These are phyloP conservation scores for Micrasema minimum DNA, from an alignment of 1,140 invertebrate species.

Conservation along the genomic window DNA sequence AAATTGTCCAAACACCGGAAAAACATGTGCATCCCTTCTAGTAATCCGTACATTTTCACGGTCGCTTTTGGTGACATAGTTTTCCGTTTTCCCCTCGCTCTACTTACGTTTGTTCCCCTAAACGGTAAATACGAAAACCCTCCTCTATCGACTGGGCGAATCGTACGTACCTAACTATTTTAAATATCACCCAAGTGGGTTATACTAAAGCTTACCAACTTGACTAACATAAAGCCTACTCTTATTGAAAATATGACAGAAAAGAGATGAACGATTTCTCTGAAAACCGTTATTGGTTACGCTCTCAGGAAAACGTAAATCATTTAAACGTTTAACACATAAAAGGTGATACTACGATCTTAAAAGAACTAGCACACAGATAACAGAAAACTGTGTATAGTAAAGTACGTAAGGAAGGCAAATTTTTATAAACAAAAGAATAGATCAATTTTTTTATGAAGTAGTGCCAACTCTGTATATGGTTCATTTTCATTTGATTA, in stretches of 20 bases:
- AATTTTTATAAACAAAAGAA: too few species aligned
- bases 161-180: background rate
- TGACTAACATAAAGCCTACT: background rate
- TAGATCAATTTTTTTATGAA: too few species aligned
- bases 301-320: too few species aligned
- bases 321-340: too few species aligned
- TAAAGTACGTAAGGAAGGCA: too few species aligned
- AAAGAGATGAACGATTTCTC: too few species aligned
- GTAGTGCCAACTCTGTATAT: too few species aligned
- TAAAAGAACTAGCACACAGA: too few species aligned
- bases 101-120: background rate
- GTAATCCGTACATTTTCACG: constrained; percentile 29
- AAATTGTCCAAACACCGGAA: constrained; percentile 23
- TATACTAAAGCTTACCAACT: background rate
- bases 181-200: background rate
- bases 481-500: too few species aligned
- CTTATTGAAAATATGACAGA: background rate
- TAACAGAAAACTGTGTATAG: too few species aligned
- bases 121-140: background rate
- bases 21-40: constrained; percentile 34
- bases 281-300: background rate
- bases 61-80: constrained; percentile 39
- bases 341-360: too few species aligned
- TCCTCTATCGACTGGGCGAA: background rate
- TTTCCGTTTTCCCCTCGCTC: background rate